Evolutionary conservation across 2,113 vertebrate genomes (phyloP).

Genomic region (Rhinogobius similis): DNA sequence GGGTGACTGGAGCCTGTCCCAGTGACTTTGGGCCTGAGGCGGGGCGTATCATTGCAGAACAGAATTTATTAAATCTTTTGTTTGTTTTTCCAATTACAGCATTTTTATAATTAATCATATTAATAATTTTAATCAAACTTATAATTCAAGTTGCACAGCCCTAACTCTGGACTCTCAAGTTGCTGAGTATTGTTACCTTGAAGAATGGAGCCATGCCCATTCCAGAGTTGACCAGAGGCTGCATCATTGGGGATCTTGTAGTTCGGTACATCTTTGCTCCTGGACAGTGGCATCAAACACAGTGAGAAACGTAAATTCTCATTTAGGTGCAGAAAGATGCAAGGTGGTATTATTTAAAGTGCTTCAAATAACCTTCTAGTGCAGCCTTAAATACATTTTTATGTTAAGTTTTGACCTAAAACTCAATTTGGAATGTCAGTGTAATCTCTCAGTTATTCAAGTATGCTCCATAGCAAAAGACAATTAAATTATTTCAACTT

Average conservation of each 20-base stretch:
- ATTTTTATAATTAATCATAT: neutral
- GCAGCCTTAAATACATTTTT: neutral
- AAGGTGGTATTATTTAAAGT: too few species aligned
- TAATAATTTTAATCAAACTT: neutral
- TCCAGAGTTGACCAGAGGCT: constrained; percentile 76
- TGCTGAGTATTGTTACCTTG: constrained; percentile 65
- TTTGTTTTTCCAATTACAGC: neutral
- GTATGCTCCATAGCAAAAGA: too few species aligned
- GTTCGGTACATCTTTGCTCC: constrained; percentile 78
- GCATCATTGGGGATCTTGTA: constrained; percentile 76
- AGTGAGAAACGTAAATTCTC: neutral
- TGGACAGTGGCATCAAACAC: constrained; percentile 31
- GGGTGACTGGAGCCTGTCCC: too few species aligned
- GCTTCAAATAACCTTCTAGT: neutral
- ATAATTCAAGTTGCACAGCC: too few species aligned
- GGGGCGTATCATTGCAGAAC: too few species aligned
- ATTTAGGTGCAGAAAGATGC: neutral
- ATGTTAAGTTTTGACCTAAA: neutral
- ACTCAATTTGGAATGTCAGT: neutral
- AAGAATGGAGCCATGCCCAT: constrained; percentile 82
- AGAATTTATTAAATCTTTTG: neutral
- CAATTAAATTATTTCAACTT: too few species aligned
- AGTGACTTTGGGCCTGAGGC: too few species aligned
- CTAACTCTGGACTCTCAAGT: too few species aligned
- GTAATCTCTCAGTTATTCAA: too few species aligned